These are phyloP conservation scores for Syrphus vitripennis DNA, from an alignment of 2,888 invertebrate species.

Conservation along the genomic window DNA sequence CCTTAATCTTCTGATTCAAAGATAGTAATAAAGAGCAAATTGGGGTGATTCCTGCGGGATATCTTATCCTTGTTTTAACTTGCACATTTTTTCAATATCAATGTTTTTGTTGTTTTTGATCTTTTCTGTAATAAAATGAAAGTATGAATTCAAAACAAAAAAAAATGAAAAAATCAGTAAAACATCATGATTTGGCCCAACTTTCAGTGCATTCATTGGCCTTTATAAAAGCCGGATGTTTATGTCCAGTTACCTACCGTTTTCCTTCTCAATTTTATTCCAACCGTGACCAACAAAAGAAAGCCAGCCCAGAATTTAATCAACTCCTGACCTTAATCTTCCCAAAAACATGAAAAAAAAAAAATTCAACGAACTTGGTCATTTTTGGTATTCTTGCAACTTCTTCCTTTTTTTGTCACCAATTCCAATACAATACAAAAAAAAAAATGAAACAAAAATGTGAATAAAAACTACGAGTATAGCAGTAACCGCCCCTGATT, in stretches of 20 bases:
- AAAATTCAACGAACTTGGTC: conserved; percentile 26
- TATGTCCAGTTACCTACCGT: not conserved
- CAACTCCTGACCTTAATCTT: conserved; percentile 39
- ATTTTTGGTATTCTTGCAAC: not conserved
- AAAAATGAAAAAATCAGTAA: too few relatives aligned
- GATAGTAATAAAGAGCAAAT: too few relatives aligned
- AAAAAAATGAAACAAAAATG: not conserved
- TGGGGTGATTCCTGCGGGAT: too few relatives aligned
- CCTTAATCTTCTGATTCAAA: too few relatives aligned
- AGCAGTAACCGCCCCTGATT: conserved; percentile 30
- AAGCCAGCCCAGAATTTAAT: not conserved
- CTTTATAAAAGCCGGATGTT: not conserved
- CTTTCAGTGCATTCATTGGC: too few relatives aligned
- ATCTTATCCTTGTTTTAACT: too few relatives aligned
- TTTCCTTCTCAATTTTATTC: not conserved
- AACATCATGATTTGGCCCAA: too few relatives aligned
- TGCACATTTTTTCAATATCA: too few relatives aligned
- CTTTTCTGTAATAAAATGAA: too few relatives aligned
- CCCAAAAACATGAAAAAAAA: too few relatives aligned
- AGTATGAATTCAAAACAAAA: too few relatives aligned
- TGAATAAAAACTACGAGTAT: not conserved
- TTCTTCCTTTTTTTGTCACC: not conserved
- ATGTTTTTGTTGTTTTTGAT: too few relatives aligned
- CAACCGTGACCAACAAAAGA: not conserved
- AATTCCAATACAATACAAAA: not conserved